Evolutionary conservation across 2,113 vertebrate genomes (phyloP), one percentile per base, ranked within the genome.

Genomic region (Leptobrachium ailaonicum): DNA sequence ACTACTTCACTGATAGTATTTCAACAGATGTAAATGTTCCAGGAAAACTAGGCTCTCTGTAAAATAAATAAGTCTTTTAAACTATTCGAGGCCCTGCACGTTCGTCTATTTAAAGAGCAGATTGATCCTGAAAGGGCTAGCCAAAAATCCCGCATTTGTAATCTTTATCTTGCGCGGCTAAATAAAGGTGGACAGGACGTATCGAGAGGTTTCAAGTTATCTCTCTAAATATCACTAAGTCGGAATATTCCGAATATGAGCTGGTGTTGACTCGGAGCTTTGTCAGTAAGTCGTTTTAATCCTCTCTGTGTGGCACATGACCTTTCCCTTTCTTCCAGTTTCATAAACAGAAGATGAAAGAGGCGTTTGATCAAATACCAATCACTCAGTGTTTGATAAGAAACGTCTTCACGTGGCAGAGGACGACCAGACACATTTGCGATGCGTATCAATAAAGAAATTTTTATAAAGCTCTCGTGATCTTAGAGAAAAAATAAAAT

Each of bases 241-340:
- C 67, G 2, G 41, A 45, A 69, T 69, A 69, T 69, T 69, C 11
- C 11, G 12, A 45, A 5, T n/a, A 45, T 45, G 42, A 6, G 40
- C 40, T 6, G 6, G 32, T 67, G 40, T 67, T 67, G 40, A 67
- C 8, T 67, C 10, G 42, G 9, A 50, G 7, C 5, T 6, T 67
- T 41, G 40, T 67, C 20, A 67, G 6, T 67, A 67, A 67, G 40
- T 45, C 67, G 41, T 44, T n/a, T n/a, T 69, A 69, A 69, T 45
- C 67, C 42, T 43, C 14, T 45, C 12, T 67, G 40, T 67, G 64
- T 2, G 20, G 8, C 64, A 8, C 47, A 40, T 67, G 64, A 50
- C 47, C 47, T 50, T 50, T 50, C 47, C 47, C 8, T 50, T 50
- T 50, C 47, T 50, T 50, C 47, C 47, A 50, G 8, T 50, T 50